phyloP scores from a whole-genome alignment of 2,888 invertebrate genomes.

The Agapostemon virescens region DNA sequence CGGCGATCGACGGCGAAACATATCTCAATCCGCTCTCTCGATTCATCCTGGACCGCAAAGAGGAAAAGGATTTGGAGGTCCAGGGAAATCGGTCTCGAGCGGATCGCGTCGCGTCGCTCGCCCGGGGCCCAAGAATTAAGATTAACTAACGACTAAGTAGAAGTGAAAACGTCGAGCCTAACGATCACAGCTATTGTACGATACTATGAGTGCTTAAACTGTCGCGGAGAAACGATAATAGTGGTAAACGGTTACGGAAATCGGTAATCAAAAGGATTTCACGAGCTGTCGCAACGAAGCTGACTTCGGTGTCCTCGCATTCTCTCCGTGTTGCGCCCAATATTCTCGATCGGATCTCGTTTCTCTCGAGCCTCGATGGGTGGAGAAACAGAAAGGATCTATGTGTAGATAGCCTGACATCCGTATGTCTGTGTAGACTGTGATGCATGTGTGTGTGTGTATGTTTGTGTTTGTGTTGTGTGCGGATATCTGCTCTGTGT shows the following conservation, averaged over 20 bases:
- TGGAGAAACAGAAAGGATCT: constrained; percentile 45
- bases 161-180: constrained; percentile 71
- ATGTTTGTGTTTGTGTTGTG: constrained; percentile 22
- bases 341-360: constrained; percentile 2
- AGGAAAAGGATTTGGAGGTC: background rate
- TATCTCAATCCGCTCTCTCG: background rate
- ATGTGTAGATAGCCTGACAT: background rate
- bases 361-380: constrained; percentile 29
- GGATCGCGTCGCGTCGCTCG: constrained; percentile 29
- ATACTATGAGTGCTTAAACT: constrained; percentile 61
- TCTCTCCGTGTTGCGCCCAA: constrained; percentile 22
- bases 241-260: constrained; percentile 37
- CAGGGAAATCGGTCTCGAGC: constrained; percentile 12
- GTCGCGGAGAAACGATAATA: constrained; percentile 51
- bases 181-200: constrained; percentile 79
- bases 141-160: constrained; percentile 65
- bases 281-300: constrained; percentile 32
- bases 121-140: constrained; percentile 49
- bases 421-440: constrained; percentile 20
- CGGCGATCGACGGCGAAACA: constrained; percentile 15
- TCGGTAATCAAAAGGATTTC: constrained; percentile 41
- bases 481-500: background rate
- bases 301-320: constrained; percentile 18
- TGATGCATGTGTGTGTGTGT: constrained; percentile 9
- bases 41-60: background rate